phyloP scores from a whole-genome alignment of 2,888 invertebrate genomes.

The Cryptocephalus moraei region DNA sequence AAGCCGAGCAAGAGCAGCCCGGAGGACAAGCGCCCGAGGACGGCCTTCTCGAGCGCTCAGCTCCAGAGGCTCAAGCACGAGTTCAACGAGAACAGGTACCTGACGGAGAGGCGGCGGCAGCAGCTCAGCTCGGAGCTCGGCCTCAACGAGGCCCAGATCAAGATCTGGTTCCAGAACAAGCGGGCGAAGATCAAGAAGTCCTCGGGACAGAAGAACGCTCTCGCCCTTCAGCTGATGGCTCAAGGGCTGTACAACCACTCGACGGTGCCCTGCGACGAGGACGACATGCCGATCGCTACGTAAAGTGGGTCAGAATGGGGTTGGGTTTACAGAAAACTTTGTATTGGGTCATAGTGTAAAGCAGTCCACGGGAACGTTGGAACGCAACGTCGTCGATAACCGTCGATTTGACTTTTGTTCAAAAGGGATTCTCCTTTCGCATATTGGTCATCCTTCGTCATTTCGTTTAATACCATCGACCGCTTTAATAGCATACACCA shows the following conservation, averaged over 20 bases:
- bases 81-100: slow-evolving; percentile 84
- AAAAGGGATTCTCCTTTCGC: too few species aligned
- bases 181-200: slow-evolving; percentile 94
- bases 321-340: too few species aligned
- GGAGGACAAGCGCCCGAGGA: slow-evolving; percentile 88
- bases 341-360: too few species aligned
- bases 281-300: slow-evolving; percentile 30
- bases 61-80: slow-evolving; percentile 84
- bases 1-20: slow-evolving; percentile 39
- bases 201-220: slow-evolving; percentile 70
- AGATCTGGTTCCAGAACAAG: slow-evolving; percentile 97
- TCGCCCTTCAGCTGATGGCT: slow-evolving; percentile 86
- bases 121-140: slow-evolving; percentile 84
- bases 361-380: too few species aligned
- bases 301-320: too few species aligned
- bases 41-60: slow-evolving; percentile 93
- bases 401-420: too few species aligned
- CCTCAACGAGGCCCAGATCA: slow-evolving; percentile 93
- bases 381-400: too few species aligned
- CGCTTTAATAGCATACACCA: too few species aligned
- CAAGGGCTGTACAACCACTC: slow-evolving; percentile 90
- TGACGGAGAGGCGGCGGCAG: slow-evolving; percentile 85
- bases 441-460: too few species aligned
- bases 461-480: too few species aligned
- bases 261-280: slow-evolving; percentile 51